Base-by-base conservation (phyloP, 2,797 vertebrate species). In the Nyctibius grandis region DNA sequence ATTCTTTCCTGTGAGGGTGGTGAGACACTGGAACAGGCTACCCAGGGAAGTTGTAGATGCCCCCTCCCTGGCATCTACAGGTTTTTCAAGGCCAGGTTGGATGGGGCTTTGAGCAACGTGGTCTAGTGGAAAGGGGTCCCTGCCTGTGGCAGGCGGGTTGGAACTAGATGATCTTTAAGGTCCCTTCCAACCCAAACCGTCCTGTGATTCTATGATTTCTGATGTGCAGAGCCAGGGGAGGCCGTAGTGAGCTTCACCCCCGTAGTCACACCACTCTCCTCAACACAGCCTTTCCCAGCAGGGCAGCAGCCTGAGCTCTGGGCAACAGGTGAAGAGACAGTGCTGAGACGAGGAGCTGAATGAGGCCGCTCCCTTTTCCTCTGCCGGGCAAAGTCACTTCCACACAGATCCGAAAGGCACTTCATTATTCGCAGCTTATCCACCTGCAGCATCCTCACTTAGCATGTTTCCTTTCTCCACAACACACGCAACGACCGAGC, bases 231-330 rank as follows among this genome's bases (percentile, higher is more conserved):
- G 87, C 15, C 59, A 12, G 51, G 28, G 50, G 9, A 65, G 42
- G 28, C 18, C 2, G 0, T 0, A 22, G 47, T 0, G 12, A 38
- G 48, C 23, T 1, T 33, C 48, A 15, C 6, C 12, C 28, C 6
- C 0, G 18, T 5, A 1, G 67, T 18, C 51, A 12, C 50, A 4
- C 6, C 4, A 0, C 15, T 9, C n/a, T 78, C 50, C 79, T 38
- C n/a, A n/a, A 15, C 63, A 13, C 56, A 12, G 29, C 34, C 48
- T 13, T 6, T 2, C 18, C 5, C 5, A 11, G 36, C 57, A 33
- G 1, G 18, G 57, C 51, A 36, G 57, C 15, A 51, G 10, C 31
- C 12, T 1, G 28, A 13, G 9, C 1, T 15, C 42, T 25, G 63
- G 29, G 56, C 44, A n/a, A 22, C 7, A 11, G 1, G 7, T 11